These are phyloP conservation scores for Uloborus plumipes DNA, from an alignment of 2,888 invertebrate genomes.

Conservation along the genomic window DNA sequence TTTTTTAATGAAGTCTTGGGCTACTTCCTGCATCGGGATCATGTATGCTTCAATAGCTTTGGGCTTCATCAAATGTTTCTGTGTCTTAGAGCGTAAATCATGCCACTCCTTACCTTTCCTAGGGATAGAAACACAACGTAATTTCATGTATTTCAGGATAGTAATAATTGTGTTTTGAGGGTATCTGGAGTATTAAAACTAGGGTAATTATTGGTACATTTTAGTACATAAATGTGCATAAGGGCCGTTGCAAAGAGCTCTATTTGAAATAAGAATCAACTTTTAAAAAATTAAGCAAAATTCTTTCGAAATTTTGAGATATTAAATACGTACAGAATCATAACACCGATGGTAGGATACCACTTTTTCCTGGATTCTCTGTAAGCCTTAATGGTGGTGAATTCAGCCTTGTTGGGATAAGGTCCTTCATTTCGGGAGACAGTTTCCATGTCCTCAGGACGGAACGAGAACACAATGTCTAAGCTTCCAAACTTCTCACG, in stretches of 20 bases:
- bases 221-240: too few species aligned
- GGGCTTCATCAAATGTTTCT: conserved; percentile 88
- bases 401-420: conserved; percentile 73
- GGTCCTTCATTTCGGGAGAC: conserved; percentile 75
- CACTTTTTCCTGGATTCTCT: conserved; percentile 46
- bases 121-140: conserved; percentile 26
- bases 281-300: too few species aligned
- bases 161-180: too few species aligned
- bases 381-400: conserved; percentile 37
- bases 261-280: too few species aligned
- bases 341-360: conserved; percentile 29
- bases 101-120: conserved; percentile 95
- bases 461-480: conserved; percentile 73
- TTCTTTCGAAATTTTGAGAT: background rate
- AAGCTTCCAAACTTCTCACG: conserved; percentile 40
- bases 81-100: conserved; percentile 86
- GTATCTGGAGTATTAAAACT: too few species aligned
- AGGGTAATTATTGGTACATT: too few species aligned
- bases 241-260: too few species aligned
- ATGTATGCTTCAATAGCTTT: conserved; percentile 82
- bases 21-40: conserved; percentile 80
- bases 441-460: conserved; percentile 74
- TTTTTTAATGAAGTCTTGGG: conserved; percentile 78
- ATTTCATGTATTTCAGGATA: too few species aligned
- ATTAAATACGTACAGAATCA: conserved; percentile 30